Conservation (phyloP, 2,888 invertebrate species). For the Lycia hirtaria region DNA sequence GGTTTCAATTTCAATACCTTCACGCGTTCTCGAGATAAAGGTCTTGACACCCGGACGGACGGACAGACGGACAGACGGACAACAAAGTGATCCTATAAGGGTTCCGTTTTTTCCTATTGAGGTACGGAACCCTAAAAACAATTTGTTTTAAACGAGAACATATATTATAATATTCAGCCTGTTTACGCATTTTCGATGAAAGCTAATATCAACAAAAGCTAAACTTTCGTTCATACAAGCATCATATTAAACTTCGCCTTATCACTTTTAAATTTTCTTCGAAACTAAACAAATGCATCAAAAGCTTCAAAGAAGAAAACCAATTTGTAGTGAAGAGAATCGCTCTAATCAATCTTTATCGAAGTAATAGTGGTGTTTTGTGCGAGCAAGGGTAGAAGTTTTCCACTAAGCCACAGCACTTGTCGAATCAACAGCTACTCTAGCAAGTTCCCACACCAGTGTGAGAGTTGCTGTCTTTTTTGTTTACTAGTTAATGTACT, state of each 20-base stretch:
- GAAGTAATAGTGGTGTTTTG: slow-evolving; percentile 28
- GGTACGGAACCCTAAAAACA: no score
- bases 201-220: no score
- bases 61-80: no score
- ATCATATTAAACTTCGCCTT: not conserved
- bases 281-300: slow-evolving; percentile 17
- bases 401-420: slow-evolving; percentile 49
- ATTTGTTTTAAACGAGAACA: no score
- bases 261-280: not conserved
- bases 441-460: slow-evolving; percentile 27
- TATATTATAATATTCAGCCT: no score
- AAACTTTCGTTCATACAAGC: no score
- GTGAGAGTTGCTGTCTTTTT: not conserved
- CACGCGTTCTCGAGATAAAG: no score
- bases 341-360: slow-evolving; percentile 34
- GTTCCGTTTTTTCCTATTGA: no score
- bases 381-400: slow-evolving; percentile 45
- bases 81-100: no score
- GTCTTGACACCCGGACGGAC: no score
- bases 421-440: slow-evolving; percentile 49
- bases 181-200: no score
- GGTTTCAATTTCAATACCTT: no score
- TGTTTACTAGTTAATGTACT: not conserved
- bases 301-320: slow-evolving; percentile 17
- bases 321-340: slow-evolving; percentile 24